Percentiles rank a stretch among this genome's conserved stretches.
phyloP scores from a whole-genome alignment of 2,113 vertebrate species.

The Sturnus vulgaris region DNA sequence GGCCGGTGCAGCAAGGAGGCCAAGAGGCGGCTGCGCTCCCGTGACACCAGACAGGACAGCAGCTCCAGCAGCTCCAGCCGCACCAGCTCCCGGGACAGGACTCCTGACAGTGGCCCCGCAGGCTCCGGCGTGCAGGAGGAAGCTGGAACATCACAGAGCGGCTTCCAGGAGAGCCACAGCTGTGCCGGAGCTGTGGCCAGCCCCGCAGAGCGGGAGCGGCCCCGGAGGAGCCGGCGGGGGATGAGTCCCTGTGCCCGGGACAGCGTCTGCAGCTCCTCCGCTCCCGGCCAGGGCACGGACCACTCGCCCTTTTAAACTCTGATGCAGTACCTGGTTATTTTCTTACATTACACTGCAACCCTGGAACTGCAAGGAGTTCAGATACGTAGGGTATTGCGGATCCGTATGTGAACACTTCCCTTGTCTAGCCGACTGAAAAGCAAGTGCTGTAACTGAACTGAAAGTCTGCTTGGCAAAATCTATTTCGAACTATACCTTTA shows the following conservation, averaged over 20 bases:
- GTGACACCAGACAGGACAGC: rapidly evolving
- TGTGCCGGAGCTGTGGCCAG: neutral
- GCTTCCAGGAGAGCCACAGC: neutral
- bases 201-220: neutral
- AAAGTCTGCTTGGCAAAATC: neutral
- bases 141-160: neutral
- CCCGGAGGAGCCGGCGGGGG: neutral
- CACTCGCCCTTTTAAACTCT: neutral
- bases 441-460: neutral
- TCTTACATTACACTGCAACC: no score
- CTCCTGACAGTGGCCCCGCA: neutral
- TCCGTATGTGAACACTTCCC: neutral
- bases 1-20: neutral
- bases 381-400: neutral
- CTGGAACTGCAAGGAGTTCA: neutral
- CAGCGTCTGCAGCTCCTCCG: neutral
- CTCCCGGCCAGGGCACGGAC: neutral
- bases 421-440: no score
- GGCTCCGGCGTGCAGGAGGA: neutral
- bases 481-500: neutral
- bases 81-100: neutral
- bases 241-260: no score
- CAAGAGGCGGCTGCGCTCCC: neutral
- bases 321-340: neutral
- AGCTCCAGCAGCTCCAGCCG: neutral